phyloP scores from a whole-genome alignment of 1,140 invertebrate genomes.

The Plodia interpunctella region DNA sequence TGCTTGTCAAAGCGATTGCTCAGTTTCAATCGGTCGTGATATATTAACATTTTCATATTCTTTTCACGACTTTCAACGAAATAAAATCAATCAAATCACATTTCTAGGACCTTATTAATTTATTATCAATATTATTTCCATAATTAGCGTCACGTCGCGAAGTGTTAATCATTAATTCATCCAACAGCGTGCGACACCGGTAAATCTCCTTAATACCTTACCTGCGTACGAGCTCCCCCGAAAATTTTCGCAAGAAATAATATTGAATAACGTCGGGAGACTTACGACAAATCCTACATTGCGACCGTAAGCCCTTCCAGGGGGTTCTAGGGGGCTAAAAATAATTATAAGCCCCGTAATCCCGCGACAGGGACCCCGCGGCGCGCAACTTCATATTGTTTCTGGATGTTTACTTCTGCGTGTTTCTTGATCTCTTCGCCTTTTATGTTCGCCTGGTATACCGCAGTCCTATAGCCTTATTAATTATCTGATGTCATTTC shows the following conservation, averaged over 20 bases:
- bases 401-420: conserved; percentile 10
- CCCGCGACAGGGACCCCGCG: conserved; percentile 31
- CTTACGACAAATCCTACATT: conserved; percentile 57
- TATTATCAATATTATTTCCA: no score
- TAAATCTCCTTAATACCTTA: conserved; percentile 34
- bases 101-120: no score
- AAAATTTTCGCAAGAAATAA: conserved; percentile 54
- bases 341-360: conserved; percentile 66
- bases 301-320: conserved; percentile 58
- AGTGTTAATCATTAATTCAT: conserved; percentile 47
- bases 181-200: conserved; percentile 30
- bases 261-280: conserved; percentile 60
- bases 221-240: conserved; percentile 24
- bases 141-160: neutral
- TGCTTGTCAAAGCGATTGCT: no score
- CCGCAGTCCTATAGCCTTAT: neutral
- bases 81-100: no score
- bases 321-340: conserved; percentile 49
- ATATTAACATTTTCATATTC: no score
- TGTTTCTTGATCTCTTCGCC: conserved; percentile 11
- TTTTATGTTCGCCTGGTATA: conserved; percentile 4
- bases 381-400: conserved; percentile 11
- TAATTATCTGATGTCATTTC: neutral
- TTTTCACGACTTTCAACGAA: no score
- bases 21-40: no score